Evolutionary conservation across 2,113 vertebrate species (phyloP), one percentile per base, ranked within the genome.

Genomic region (Neogale vison): DNA sequence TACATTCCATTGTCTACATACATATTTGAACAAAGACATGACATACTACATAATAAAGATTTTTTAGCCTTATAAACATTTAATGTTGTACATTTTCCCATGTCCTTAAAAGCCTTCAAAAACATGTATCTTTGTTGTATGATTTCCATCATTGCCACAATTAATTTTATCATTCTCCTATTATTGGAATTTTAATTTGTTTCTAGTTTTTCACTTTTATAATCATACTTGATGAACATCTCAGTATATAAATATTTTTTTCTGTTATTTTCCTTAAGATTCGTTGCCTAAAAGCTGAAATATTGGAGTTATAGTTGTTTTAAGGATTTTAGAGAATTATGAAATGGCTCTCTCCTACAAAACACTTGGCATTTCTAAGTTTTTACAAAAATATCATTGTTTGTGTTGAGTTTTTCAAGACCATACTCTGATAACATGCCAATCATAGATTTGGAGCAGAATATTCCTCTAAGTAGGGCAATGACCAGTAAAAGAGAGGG

Each of bases 31-130:
- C 72, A 93, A 81, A 59, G 47, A 88, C 31, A 65, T 81, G 84
- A 83, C 90, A 87, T 87, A 69, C 42, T 76, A 39, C 76, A 90
- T 89, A 88, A 88, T 89, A 63, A 65, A 91, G 36, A 17, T 42
- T 93, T 95, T 90, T 89, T 93, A 74, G 61, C 59, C 50, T 93
- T 92, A 88, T 82, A 65, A 77, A 71, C 45, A 76, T 90, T 93
- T 83, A 80, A 88, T 87, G 36, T 65, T 72, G 4, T 97, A 26
- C 39, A 55, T 88, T 97, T 96, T 90, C 88, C 81, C 72, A 96
- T 72, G 71, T 96, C 87, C 88, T 96, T 81, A 77, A 92, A 97
- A 95, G 36, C 55, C 69, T 92, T 96, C 18, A 87, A 74, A 97
- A 93, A 93, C 65, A 85, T 71, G 69, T 69, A 84, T 94, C 69